Evolutionary conservation across 2,113 vertebrate species (phyloP).

Genomic region (Bungarus multicinctus): DNA sequence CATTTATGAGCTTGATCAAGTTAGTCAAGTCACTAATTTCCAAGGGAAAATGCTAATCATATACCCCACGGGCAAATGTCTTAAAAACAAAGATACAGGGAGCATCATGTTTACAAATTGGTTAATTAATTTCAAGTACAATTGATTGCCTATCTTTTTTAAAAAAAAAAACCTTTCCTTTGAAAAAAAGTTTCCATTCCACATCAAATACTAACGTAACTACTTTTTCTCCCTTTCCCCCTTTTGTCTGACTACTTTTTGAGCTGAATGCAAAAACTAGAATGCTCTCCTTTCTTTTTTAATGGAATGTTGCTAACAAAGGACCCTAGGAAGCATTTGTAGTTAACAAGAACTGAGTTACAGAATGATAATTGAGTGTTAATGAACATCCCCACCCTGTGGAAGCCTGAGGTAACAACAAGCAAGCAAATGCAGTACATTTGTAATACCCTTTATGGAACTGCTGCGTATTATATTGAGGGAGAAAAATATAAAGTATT

Average conservation of each 20-base stretch:
- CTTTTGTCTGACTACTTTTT: not conserved
- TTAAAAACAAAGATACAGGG: conserved; percentile 20
- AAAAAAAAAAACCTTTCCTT: not conserved
- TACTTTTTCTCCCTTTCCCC: not conserved
- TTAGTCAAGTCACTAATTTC: conserved; percentile 5
- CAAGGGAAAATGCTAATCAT: conserved; percentile 32
- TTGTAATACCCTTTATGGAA: not conserved
- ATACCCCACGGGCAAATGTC: conserved; percentile 27
- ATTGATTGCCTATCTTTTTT: not conserved
- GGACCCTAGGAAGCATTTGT: not conserved
- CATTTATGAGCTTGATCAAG: not conserved
- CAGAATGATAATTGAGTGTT: conserved; percentile 32
- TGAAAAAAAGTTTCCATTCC: not conserved
- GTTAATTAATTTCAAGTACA: conserved; percentile 26
- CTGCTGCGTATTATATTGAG: not conserved
- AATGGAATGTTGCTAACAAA: conserved; percentile 19
- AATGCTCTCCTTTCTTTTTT: not conserved
- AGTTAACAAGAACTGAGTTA: not conserved
- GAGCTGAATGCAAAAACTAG: not conserved
- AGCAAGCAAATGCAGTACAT: conserved; percentile 2
- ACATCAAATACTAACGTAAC: not conserved
- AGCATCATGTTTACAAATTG: conserved; percentile 16
- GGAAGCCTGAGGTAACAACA: conserved; percentile 25
- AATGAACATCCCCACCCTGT: conserved; percentile 64
- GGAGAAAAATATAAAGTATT: not conserved